Percentiles rank a stretch among this genome's conserved stretches.
Evolutionary conservation across 2,888 invertebrate species (phyloP).

Genomic region (Drosophila algonquin): DNA sequence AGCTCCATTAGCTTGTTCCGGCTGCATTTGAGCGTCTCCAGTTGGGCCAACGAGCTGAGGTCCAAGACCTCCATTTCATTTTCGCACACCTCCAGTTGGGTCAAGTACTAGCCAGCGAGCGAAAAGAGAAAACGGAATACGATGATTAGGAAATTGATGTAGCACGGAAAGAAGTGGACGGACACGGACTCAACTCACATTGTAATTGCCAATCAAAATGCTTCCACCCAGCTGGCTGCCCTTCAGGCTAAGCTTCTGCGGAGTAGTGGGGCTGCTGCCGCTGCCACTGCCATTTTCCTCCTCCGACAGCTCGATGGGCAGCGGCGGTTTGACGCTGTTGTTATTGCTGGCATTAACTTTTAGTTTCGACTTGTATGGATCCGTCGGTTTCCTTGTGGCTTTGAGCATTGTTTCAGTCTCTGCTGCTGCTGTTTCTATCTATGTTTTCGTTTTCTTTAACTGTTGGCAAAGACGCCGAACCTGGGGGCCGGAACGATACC

Average conservation of each 20-base stretch:
- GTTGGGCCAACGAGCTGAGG: conserved; percentile 90
- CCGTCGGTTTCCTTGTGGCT: conserved; percentile 72
- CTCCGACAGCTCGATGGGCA: conserved; percentile 47
- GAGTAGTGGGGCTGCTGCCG: conserved; percentile 82
- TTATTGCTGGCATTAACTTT: conserved; percentile 69
- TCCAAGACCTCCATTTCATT: conserved; percentile 93
- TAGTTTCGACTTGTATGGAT: conserved; percentile 75
- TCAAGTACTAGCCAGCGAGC: conserved; percentile 87
- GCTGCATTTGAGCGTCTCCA: conserved; percentile 91
- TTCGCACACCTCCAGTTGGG: conserved; percentile 92
- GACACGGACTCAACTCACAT: conserved; percentile 85
- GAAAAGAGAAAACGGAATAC: conserved; percentile 31
- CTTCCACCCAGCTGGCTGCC: conserved; percentile 92
- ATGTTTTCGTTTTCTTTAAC: conserved; percentile 19
- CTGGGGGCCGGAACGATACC: conserved; percentile 38
- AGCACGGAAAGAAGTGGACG: not conserved
- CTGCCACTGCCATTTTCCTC: conserved; percentile 30
- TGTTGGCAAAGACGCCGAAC: conserved; percentile 21
- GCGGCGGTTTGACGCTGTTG: conserved; percentile 27
- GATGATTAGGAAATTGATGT: conserved; percentile 2
- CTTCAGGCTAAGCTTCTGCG: conserved; percentile 90
- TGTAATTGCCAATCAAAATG: conserved; percentile 93
- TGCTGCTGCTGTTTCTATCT: conserved; percentile 25
- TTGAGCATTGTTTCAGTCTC: conserved; percentile 73
- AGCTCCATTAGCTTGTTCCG: conserved; percentile 91